Evolutionary conservation across 1,140 invertebrate genomes (phyloP).

Genomic region (Sitophilus oryzae): DNA sequence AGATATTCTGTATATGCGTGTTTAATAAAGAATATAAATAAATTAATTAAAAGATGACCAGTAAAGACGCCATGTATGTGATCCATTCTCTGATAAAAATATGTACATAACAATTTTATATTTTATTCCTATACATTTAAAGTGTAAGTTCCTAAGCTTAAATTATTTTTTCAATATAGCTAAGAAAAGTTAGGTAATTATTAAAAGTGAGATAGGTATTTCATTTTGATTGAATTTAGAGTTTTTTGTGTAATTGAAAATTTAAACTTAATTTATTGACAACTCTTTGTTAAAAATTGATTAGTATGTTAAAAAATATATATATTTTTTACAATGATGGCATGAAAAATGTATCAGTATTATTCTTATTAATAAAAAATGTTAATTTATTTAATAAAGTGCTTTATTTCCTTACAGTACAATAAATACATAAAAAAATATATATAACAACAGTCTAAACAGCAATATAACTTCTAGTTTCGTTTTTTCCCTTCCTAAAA

Average conservation of each 20-base stretch:
- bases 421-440: slow-evolving; percentile 1
- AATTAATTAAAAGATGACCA: slow-evolving; percentile 1
- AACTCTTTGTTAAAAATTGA: not conserved
- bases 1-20: too few species aligned
- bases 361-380: slow-evolving; percentile 29
- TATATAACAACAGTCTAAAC: not conserved
- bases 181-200: slow-evolving; percentile 5
- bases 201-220: too few species aligned
- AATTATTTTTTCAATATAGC: slow-evolving; percentile 11
- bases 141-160: slow-evolving; percentile 11
- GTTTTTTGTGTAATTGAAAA: slow-evolving; percentile 5
- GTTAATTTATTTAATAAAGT: slow-evolving; percentile 16
- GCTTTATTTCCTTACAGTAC: slow-evolving; percentile 4
- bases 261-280: slow-evolving; percentile 18
- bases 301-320: slow-evolving; percentile 3
- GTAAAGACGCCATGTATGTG: slow-evolving; percentile 3
- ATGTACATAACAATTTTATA: not conserved
- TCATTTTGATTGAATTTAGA: slow-evolving; percentile 4
- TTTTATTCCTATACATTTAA: slow-evolving; percentile 8
- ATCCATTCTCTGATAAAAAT: slow-evolving; percentile 2
- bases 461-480: not conserved
- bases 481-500: slow-evolving; percentile 1
- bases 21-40: not conserved
- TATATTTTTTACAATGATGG: slow-evolving; percentile 5
- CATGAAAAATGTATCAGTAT: slow-evolving; percentile 26